Conservation (phyloP, 2,888 invertebrate genomes). For the Lycocerus yunnanus region DNA sequence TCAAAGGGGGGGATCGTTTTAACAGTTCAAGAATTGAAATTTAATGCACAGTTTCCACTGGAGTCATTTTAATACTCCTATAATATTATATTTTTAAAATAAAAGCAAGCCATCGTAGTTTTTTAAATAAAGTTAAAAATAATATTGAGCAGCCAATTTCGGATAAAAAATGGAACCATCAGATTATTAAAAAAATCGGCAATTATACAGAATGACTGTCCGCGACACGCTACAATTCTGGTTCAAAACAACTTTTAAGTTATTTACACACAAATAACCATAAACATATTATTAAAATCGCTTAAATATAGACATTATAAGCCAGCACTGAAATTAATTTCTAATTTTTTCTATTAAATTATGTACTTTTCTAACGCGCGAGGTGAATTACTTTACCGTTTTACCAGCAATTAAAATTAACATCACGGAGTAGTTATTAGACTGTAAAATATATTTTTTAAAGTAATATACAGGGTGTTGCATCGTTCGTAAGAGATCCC, state of each 20-base stretch:
- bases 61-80: no score
- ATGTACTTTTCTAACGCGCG: neutral
- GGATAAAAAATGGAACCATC: neutral
- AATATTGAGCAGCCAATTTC: neutral
- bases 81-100: no score
- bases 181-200: conserved; percentile 8
- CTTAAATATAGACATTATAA: conserved; percentile 24
- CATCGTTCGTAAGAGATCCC: no score
- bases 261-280: conserved; percentile 24
- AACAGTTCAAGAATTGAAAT: no score
- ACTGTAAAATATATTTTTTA: neutral
- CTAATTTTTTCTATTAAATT: neutral
- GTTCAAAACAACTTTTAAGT: conserved; percentile 18
- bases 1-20: no score
- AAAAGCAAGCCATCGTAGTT: no score
- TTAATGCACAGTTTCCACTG: no score
- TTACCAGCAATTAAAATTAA: neutral
- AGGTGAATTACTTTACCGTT: neutral
- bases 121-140: no score
- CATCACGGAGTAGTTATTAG: neutral
- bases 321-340: conserved; percentile 12
- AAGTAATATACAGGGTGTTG: neutral
- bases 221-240: conserved; percentile 6
- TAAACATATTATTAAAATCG: conserved; percentile 19
- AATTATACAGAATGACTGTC: conserved; percentile 23